Evolutionary conservation across 2,888 invertebrate genomes (phyloP).

Genomic region (Saturnia pavonia): DNA sequence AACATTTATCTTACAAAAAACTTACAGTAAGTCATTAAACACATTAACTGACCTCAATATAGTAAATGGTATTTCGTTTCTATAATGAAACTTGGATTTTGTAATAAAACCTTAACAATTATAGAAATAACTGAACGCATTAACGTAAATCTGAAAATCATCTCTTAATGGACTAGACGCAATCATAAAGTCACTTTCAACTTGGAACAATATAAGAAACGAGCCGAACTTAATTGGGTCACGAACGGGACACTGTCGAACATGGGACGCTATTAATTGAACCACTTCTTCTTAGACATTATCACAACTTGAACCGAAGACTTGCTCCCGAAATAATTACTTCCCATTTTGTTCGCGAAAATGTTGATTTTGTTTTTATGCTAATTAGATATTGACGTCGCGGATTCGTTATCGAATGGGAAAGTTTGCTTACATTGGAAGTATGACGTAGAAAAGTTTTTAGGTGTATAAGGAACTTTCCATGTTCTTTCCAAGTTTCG

Average conservation of each 20-base stretch:
- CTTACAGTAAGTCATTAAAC: too few relatives aligned
- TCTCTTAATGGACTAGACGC: constrained; percentile 35
- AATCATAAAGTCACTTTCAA: constrained; percentile 41
- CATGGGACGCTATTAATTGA: constrained; percentile 68
- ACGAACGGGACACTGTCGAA: constrained; percentile 69
- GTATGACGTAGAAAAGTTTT: not conserved
- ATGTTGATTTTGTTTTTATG: constrained; percentile 55
- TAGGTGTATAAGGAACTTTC: not conserved
- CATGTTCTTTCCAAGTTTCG: not conserved
- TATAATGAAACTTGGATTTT: not conserved
- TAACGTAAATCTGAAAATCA: constrained; percentile 31
- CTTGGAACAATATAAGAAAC: constrained; percentile 60
- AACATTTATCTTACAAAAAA: too few relatives aligned
- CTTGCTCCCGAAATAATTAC: constrained; percentile 62
- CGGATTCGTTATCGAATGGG: constrained; percentile 28
- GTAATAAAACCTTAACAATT: not conserved
- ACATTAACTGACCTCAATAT: not conserved
- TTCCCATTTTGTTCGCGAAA: constrained; percentile 53
- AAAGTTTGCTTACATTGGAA: constrained; percentile 8
- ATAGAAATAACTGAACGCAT: not conserved
- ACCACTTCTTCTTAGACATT: constrained; percentile 65
- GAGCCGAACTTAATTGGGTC: constrained; percentile 69
- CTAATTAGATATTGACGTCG: constrained; percentile 38
- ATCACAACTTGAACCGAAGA: constrained; percentile 51
- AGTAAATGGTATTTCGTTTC: not conserved